Base-by-base conservation (phyloP, 1,140 invertebrate species). In the Linepithema humile region DNA sequence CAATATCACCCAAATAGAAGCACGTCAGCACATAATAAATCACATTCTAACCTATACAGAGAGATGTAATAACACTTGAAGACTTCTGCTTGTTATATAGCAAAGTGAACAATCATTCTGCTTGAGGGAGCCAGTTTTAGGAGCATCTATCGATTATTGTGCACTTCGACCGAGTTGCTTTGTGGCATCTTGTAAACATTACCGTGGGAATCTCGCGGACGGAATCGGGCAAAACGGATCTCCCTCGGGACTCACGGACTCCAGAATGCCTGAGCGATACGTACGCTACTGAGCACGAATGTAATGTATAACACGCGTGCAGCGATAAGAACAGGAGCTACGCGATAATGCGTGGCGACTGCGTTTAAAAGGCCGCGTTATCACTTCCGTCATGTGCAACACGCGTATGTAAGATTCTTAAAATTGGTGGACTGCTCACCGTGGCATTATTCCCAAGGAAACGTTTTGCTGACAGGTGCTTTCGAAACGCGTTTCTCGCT, bases 401-500 rank as follows among this genome's bases (percentile, higher is more conserved):
- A n/a, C 48, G 72, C 62, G 53, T 35, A 62, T n/a, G n/a, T n/a
- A n/a, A n/a, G n/a, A n/a, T n/a, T n/a, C n/a, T n/a, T n/a, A n/a
- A n/a, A n/a, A n/a, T n/a, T n/a, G n/a, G n/a, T n/a, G 29, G 23
- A 3, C 17, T 32, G 32, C 83, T 88, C 60, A 88, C 87, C 86
- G 77, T 83, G 40, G 72, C 86, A 88, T 88, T 82, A 73, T 88
- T 73, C 45, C 59, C 23, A 53, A 35, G 5, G 38, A 26, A 17
- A 38, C 57, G 23, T 69, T 9, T 53, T n/a, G 17, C 15, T 75
- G 26, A 45, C 67, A 77, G 10, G 26, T 77, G 40, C 48, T 64
- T 15, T 45, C 64, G 35, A n/a, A 64, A 77, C 20, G 29, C 38
- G 17, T 23, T 29, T 45, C 23, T n/a, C n/a, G 9, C 3, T 23